Evolutionary conservation across 2,797 vertebrate genomes (phyloP).

Genomic region (Rhinogobio ventralis): DNA sequence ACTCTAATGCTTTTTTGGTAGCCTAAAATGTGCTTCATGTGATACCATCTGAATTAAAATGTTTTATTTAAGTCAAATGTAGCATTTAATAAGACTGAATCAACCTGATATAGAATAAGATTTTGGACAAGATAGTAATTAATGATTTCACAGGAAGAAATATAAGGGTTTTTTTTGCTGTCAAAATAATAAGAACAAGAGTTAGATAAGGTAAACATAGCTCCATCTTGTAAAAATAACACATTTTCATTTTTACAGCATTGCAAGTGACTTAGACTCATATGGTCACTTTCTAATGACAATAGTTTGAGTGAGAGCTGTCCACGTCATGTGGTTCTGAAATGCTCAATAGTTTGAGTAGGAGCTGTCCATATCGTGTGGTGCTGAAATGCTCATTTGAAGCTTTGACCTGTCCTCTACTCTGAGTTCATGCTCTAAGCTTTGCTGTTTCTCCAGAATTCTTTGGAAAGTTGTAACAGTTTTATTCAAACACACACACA

Average conservation of each 20-base stretch:
- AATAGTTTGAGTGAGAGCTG: background rate
- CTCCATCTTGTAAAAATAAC: background rate
- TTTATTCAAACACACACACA: slow-evolving; percentile 18
- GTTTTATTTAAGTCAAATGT: background rate
- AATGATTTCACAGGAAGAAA: background rate
- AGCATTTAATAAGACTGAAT: background rate
- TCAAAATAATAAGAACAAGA: background rate
- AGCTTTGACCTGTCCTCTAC: background rate
- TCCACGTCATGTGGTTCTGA: slow-evolving; percentile 41
- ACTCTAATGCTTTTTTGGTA: background rate
- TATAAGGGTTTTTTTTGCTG: background rate
- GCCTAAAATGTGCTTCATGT: background rate
- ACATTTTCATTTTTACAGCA: background rate
- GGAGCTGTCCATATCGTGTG: too few species aligned
- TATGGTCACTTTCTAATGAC: slow-evolving; percentile 24
- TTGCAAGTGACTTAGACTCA: background rate
- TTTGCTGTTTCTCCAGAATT: background rate
- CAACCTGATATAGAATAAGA: background rate
- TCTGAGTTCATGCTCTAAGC: background rate
- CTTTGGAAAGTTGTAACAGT: background rate
- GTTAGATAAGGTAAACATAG: background rate
- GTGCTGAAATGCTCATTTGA: background rate
- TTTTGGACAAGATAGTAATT: background rate
- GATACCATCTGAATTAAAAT: background rate
- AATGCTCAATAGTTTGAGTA: background rate